Evolutionary conservation across 2,113 vertebrate species (phyloP).

Genomic region (Hipposideros armiger): DNA sequence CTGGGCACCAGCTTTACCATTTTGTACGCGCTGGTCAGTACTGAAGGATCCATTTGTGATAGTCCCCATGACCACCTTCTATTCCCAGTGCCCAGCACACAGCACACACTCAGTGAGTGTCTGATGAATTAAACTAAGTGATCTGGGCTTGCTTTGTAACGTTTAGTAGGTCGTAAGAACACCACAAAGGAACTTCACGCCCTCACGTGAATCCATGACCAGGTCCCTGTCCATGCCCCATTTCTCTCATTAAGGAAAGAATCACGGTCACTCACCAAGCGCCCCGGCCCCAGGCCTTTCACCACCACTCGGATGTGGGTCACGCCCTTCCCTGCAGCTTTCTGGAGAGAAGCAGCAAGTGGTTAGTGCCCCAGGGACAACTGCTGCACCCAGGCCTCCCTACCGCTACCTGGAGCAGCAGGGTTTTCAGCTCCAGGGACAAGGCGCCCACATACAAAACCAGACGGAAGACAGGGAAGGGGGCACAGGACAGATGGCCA

Average conservation of each 20-base stretch:
- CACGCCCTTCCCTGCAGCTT: slow-evolving; percentile 92
- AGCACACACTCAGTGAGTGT: not conserved
- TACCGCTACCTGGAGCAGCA: not conserved
- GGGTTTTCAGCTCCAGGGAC: not conserved
- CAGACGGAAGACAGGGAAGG: not conserved
- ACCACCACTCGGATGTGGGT: slow-evolving; percentile 93
- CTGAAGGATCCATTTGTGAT: not conserved
- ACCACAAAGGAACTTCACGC: not conserved
- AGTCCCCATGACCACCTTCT: not conserved
- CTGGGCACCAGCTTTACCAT: not conserved
- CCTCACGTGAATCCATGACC: not conserved
- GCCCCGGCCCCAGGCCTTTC: slow-evolving; percentile 96
- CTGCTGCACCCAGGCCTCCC: not conserved
- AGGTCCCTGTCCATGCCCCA: not conserved
- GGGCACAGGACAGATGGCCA: not conserved
- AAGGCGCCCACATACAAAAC: not conserved
- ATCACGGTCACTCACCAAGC: slow-evolving; percentile 89
- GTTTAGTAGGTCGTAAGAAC: not conserved
- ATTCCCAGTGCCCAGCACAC: not conserved
- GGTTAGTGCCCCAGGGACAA: not conserved
- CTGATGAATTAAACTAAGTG: not conserved
- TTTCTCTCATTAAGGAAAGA: not conserved
- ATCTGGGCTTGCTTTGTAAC: not conserved
- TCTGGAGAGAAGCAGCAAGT: slow-evolving; percentile 87
- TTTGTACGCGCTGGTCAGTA: not conserved